phyloP scores from a whole-genome alignment of 2,888 invertebrate genomes.

The Euzophera pinguis region DNA sequence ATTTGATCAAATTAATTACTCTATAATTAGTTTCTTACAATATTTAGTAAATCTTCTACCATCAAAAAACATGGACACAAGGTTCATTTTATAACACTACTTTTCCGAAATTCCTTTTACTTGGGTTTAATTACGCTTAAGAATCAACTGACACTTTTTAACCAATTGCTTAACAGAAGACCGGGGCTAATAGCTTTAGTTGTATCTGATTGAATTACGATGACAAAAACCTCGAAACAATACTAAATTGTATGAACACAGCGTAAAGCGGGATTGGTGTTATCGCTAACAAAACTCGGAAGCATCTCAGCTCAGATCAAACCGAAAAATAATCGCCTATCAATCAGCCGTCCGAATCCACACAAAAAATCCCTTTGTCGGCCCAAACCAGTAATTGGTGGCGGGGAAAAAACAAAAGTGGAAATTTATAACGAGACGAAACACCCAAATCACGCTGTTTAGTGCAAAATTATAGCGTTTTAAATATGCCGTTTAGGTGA shows the following conservation, averaged over 20 bases:
- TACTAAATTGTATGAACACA: slow-evolving; percentile 37
- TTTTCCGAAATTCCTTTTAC: background rate
- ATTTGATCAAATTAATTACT: too few species aligned
- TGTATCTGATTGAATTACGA: slow-evolving; percentile 32
- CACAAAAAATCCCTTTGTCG: slow-evolving; percentile 63
- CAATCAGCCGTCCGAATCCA: slow-evolving; percentile 59
- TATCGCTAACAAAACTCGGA: slow-evolving; percentile 60
- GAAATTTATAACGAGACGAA: slow-evolving; percentile 74
- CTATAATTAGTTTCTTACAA: too few species aligned
- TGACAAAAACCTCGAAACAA: slow-evolving; percentile 42
- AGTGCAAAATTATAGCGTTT: slow-evolving; percentile 77
- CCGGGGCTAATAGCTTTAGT: slow-evolving; percentile 21
- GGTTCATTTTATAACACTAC: too few species aligned
- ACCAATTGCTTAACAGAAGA: slow-evolving; percentile 25
- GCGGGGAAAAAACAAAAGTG: slow-evolving; percentile 71
- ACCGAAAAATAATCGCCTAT: slow-evolving; percentile 72
- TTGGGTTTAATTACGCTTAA: background rate
- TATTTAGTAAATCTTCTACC: too few species aligned
- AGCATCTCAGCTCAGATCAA: slow-evolving; percentile 63
- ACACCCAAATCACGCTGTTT: slow-evolving; percentile 73
- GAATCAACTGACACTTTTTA: slow-evolving; percentile 10
- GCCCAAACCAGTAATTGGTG: slow-evolving; percentile 60
- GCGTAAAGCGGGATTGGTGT: slow-evolving; percentile 37
- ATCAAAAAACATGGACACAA: too few species aligned
- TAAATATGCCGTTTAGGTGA: slow-evolving; percentile 70